Evolutionary conservation across 2,113 vertebrate genomes (phyloP).

Genomic region (Triplophysa tibetana): DNA sequence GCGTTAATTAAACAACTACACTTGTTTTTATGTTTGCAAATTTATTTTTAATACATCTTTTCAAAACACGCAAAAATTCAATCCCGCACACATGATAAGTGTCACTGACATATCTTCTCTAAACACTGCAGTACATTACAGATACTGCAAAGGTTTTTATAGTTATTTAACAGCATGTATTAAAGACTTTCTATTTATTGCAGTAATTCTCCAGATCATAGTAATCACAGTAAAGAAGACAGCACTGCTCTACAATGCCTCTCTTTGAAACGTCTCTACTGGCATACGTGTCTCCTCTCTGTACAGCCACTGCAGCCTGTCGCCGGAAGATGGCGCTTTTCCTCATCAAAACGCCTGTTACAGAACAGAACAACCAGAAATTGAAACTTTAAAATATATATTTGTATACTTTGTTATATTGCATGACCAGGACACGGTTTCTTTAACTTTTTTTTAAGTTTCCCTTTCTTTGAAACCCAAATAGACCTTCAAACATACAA

Average conservation of each 20-base stretch:
- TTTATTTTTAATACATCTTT: not conserved
- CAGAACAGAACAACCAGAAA: not conserved
- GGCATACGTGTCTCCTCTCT: slow-evolving; percentile 1
- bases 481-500: not conserved
- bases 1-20: not conserved
- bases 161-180: not conserved
- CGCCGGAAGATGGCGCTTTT: slow-evolving; percentile 12
- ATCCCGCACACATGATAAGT: not conserved
- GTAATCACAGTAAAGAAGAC: slow-evolving; percentile 54
- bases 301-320: slow-evolving; percentile 18
- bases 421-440: too few species aligned
- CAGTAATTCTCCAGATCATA: slow-evolving; percentile 63
- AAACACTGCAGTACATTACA: not conserved
- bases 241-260: slow-evolving; percentile 63
- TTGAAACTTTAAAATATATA: not conserved
- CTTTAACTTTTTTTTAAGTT: too few species aligned
- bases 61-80: not conserved
- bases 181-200: slow-evolving; percentile 37
- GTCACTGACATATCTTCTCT: not conserved
- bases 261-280: slow-evolving; percentile 33
- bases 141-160: not conserved
- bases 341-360: slow-evolving; percentile 11
- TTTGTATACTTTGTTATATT: not conserved
- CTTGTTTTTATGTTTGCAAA: not conserved
- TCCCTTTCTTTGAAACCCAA: too few species aligned